Conservation (phyloP, 2,888 invertebrate genomes). For the Orchestes rusci region DNA sequence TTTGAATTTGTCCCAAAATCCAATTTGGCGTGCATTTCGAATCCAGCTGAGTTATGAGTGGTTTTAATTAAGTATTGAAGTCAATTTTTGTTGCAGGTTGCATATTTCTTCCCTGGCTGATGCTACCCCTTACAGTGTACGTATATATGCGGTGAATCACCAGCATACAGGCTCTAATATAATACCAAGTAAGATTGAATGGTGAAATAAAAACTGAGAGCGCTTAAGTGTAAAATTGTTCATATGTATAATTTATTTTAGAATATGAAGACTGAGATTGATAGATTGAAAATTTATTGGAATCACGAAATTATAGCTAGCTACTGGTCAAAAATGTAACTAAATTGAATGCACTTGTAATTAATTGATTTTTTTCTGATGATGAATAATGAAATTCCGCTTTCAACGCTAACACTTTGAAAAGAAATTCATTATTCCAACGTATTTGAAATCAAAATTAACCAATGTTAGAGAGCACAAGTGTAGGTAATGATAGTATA, state of each 20-base stretch:
- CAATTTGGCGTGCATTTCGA: too few relatives aligned
- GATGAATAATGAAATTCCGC: too few relatives aligned
- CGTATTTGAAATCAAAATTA: constrained; percentile 17
- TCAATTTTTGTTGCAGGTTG: constrained; percentile 23
- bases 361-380: too few relatives aligned
- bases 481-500: too few relatives aligned
- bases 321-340: too few relatives aligned
- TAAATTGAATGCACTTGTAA: too few relatives aligned
- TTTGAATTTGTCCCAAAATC: too few relatives aligned
- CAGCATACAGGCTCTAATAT: constrained; percentile 17
- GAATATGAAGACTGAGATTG: constrained; percentile 42
- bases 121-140: constrained; percentile 22
- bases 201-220: constrained; percentile 32
- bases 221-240: constrained; percentile 41
- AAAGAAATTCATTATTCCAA: not conserved
- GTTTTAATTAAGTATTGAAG: too few relatives aligned
- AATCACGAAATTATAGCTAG: too few relatives aligned
- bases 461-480: constrained; percentile 15
- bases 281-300: constrained; percentile 24
- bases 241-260: constrained; percentile 40
- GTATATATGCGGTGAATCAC: constrained; percentile 28
- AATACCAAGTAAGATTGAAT: constrained; percentile 23
- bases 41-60: too few relatives aligned
- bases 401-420: too few relatives aligned
- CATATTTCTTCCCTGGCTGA: constrained; percentile 8